These are phyloP conservation scores for Phyllotreta cruciferae DNA, from an alignment of 2,888 invertebrate species.

Conservation along the genomic window DNA sequence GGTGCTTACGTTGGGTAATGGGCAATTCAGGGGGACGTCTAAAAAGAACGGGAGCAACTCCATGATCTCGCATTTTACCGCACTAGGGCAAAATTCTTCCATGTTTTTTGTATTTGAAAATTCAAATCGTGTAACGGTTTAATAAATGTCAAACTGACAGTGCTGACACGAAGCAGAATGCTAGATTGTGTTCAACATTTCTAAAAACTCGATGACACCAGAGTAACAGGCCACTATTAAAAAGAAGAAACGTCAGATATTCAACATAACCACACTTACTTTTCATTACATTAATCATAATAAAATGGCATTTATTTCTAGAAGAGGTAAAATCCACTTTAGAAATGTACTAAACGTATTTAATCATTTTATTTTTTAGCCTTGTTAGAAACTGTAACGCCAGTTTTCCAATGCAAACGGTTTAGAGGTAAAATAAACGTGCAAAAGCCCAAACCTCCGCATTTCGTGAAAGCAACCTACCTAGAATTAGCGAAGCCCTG, in stretches of 20 bases:
- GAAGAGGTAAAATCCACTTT: constrained; percentile 36
- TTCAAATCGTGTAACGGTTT: no score
- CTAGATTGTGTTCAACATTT: no score
- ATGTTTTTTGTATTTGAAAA: background rate
- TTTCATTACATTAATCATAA: background rate
- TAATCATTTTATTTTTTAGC: constrained; percentile 39
- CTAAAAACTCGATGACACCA: no score
- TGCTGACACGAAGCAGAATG: no score
- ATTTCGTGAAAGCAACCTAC: constrained; percentile 72
- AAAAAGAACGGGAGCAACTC: constrained; percentile 43
- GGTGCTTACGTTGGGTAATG: constrained; percentile 33
- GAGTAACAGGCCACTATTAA: no score
- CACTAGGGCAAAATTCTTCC: constrained; percentile 19
- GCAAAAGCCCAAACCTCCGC: constrained; percentile 74
- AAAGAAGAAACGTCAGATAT: no score
- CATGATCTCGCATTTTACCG: constrained; percentile 34
- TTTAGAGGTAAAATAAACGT: constrained; percentile 81
- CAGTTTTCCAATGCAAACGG: constrained; percentile 65
- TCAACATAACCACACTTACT: no score
- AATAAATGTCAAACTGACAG: no score
- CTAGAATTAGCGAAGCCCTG: constrained; percentile 71
- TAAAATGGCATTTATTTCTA: constrained; percentile 38
- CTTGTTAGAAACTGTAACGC: constrained; percentile 42
- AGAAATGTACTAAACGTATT: background rate
- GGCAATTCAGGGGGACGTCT: constrained; percentile 35